Evolutionary conservation across 2,888 invertebrate genomes (phyloP).

Genomic region (Hirudinaria manillensis): DNA sequence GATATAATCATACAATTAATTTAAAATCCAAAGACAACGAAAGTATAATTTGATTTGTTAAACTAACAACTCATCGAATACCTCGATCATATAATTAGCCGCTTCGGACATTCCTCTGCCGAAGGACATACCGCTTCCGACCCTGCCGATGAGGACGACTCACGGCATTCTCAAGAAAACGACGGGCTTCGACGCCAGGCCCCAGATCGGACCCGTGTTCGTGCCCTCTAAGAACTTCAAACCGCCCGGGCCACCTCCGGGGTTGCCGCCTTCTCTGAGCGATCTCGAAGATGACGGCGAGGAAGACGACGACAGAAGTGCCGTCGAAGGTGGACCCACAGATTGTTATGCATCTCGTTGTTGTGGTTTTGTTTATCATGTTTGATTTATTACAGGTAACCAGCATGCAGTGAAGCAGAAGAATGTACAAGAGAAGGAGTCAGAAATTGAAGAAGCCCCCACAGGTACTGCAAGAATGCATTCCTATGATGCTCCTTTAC

Average conservation of each 20-base stretch:
- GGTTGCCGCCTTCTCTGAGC: conserved; percentile 52
- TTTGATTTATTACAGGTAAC: not conserved
- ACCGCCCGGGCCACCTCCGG: conserved; percentile 53
- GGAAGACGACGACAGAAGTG: conserved; percentile 3
- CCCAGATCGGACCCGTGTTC: conserved; percentile 4
- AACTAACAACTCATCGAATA: not conserved
- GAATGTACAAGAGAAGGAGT: not conserved
- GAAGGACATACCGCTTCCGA: conserved; percentile 57
- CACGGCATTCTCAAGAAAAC: conserved; percentile 69
- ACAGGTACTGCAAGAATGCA: not conserved
- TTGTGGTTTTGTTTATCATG: not conserved
- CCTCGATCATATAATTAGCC: not conserved
- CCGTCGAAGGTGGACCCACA: too few species aligned
- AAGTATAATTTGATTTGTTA: too few species aligned
- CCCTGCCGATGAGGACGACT: conserved; percentile 32
- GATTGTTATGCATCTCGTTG: not conserved
- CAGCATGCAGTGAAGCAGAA: conserved; percentile 1
- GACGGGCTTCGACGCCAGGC: conserved; percentile 57
- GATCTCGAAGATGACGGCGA: conserved; percentile 41
- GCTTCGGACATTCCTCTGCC: conserved; percentile 48
- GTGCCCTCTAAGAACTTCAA: conserved; percentile 40
- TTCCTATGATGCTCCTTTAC: too few species aligned
- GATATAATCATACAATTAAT: too few species aligned
- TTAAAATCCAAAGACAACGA: too few species aligned
- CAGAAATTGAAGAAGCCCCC: not conserved